Base-by-base conservation (phyloP, 2,888 invertebrate species). In the Dorcus hopei region DNA sequence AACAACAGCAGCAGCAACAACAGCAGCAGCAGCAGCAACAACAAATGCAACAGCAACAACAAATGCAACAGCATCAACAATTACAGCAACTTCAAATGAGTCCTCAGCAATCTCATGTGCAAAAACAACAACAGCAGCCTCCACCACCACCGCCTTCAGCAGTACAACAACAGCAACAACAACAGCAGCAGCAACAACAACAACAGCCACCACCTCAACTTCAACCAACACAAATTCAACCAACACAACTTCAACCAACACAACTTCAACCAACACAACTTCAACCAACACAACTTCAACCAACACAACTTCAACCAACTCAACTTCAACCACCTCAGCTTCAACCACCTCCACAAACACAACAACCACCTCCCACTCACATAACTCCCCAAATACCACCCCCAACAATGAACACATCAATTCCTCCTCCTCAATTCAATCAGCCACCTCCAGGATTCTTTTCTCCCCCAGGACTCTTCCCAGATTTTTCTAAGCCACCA, bases 401-500 rank as follows among this genome's bases (percentile, higher is more conserved):
- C 26, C 26, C 26, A 33, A 33, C 26, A 33, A 33, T 33, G 26
- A 76, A 77, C 66, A 71, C 76, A 3, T 73, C 71, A 5, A 65
- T 77, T 14, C 77, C 77, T 33, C 79, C 78, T n/a, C 78, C 78
- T 53, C 75, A 71, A 61, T 67, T 79, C 52, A 60, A 68, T 38
- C 75, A 77, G 39, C 73, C 75, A 9, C 65, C 68, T 26, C 64
- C 65, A 49, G 81, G 82, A 68, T 82, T 79, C 78, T 81, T 78
- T 52, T 81, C 81, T 62, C 71, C 77, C 11, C 74, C 71, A 63
- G 79, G 85, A 72, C 79, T 70, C 69, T 87, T 86, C 74, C 93
- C 93, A 41, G 93, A 94, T 79, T 85, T 94, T 65, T 90, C 90
- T 19, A 90, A 91, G 74, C 94, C 94, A 0, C 94, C 94, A 0